Evolutionary conservation across 2,113 vertebrate genomes (phyloP).

Genomic region (Pterocles burchelli): DNA sequence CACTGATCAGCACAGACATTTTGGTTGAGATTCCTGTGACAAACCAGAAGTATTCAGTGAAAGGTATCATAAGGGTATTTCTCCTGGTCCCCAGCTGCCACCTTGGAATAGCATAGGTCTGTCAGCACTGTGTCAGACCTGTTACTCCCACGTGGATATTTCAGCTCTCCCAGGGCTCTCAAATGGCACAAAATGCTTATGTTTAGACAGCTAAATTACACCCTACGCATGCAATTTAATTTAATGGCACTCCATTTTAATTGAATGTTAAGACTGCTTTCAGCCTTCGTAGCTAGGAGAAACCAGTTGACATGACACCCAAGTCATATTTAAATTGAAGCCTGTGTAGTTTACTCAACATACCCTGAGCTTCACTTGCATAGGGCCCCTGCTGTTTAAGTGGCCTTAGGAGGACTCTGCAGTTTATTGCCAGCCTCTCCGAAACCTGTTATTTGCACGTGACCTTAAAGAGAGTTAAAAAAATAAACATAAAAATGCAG

Average conservation of each 20-base stretch:
- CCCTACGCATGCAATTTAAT: neutral
- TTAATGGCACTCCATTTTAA: constrained; percentile 33
- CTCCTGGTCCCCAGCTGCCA: neutral
- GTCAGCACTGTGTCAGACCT: neutral
- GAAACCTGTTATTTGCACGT: neutral
- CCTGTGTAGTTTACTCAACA: neutral
- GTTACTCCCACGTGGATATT: neutral
- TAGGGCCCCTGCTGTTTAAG: neutral
- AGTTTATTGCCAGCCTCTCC: neutral
- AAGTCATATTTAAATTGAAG: neutral
- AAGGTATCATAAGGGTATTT: neutral
- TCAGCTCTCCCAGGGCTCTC: neutral
- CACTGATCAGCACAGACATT: neutral
- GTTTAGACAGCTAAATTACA: constrained; percentile 46
- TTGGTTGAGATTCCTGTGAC: neutral
- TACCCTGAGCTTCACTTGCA: neutral
- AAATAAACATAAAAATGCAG: neutral
- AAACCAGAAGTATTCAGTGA: neutral
- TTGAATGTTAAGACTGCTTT: constrained; percentile 35
- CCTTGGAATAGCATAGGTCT: neutral
- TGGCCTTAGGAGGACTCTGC: neutral
- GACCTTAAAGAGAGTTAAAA: neutral
- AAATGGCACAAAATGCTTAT: neutral
- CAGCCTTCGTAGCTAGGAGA: neutral
- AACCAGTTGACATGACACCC: neutral